Evolutionary conservation across 1,140 invertebrate species (phyloP), one percentile per base, ranked within the genome.

Genomic region (Diabrotica undecimpunctata): DNA sequence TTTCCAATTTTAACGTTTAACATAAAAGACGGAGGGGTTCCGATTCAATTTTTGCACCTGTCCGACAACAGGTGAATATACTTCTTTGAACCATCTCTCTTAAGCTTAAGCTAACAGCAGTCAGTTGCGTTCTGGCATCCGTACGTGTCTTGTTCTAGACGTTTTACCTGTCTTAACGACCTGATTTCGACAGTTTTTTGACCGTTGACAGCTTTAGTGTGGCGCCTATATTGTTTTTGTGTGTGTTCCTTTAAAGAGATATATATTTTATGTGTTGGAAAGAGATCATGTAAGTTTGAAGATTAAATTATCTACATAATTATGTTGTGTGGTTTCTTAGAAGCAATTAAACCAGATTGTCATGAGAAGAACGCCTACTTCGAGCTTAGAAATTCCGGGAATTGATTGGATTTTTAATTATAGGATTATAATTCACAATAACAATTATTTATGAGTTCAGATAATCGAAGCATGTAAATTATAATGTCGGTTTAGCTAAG

Each of bases 41-140:
- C 36, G 9, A 57, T 57, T 57, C 37, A 37, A 12, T 25, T 36
- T 37, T 37, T 37, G 35, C 25, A 37, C 55, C 55, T 57, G 10
- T 37, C 37, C 55, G 38, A 57, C 55, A 57, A 57, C 55, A 57
- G 55, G 55, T 57, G 55, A 57, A 57, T 57, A 57, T 25, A 57
- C 55, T 57, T 57, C 55, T 57, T n/a, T 38, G 5, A 38, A 57
- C 55, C 35, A 57, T 37, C 55, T 57, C 37, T 37, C 55, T 57
- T 57, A 2, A 8, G 7, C 55, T 57, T 57, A 14, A 37, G 12
- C 55, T 37, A 57, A 37, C 14, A 54, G 8, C n/a, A 7, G 3
- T 57, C 55, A 57, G 55, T 57, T 37, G n/a, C 55, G 35, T 37
- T 25, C 55, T 38, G 55, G 55, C 38, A 57, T 37, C 36, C 55